phyloP scores from a whole-genome alignment of 2,113 vertebrate genomes.

The Leptocoma aspasia region DNA sequence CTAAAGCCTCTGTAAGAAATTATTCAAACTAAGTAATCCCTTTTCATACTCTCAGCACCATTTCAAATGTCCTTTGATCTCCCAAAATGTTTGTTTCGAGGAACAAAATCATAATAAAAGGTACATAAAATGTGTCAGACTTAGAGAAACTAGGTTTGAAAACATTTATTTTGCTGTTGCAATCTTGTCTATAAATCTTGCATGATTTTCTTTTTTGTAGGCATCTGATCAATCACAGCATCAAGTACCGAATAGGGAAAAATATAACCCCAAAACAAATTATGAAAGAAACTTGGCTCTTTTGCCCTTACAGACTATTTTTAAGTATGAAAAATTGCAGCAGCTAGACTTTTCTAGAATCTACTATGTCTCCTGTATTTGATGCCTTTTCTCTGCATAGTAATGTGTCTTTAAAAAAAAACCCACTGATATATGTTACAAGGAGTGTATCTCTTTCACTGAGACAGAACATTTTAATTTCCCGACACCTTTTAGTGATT shows the following conservation, averaged over 20 bases:
- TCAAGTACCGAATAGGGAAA: neutral
- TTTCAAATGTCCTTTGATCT: neutral
- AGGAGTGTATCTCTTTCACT: slow-evolving; percentile 84
- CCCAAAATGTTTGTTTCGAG: neutral
- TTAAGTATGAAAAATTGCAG: slow-evolving; percentile 74
- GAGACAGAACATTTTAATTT: slow-evolving; percentile 92
- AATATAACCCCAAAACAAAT: neutral
- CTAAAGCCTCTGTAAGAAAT: neutral
- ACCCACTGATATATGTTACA: slow-evolving; percentile 85
- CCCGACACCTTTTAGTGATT: slow-evolving; percentile 90
- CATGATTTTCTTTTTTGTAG: neutral
- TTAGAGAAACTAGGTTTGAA: neutral
- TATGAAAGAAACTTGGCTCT: neutral
- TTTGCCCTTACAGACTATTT: slow-evolving; percentile 46
- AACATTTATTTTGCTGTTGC: neutral
- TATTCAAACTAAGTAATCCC: neutral
- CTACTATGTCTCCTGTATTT: slow-evolving; percentile 66
- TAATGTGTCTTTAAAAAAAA: slow-evolving; percentile 81
- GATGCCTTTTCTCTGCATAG: slow-evolving; percentile 79
- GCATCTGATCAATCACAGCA: slow-evolving; percentile 7
- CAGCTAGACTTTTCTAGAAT: slow-evolving; percentile 72
- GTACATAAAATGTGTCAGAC: neutral
- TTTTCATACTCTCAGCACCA: neutral
- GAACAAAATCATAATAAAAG: neutral
- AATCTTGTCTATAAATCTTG: neutral